A percentile compares a stretch with the other conserved stretches of the same genome.
phyloP scores from a whole-genome alignment of 2,888 invertebrate genomes.

The Smittia sp. region DNA sequence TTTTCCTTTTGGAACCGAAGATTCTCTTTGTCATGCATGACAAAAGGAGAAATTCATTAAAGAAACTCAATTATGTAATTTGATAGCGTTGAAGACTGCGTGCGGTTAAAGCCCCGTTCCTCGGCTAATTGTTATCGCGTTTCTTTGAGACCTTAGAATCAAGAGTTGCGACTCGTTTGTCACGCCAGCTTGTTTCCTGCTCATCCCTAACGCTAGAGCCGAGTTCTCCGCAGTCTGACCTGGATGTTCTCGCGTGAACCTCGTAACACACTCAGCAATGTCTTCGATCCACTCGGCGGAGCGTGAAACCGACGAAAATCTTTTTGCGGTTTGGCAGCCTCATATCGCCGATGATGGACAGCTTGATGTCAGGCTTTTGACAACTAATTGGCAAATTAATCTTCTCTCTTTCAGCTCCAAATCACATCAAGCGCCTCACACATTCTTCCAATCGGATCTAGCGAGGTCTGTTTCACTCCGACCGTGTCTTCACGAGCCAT shows the following conservation, averaged over 20 bases:
- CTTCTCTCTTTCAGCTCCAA: neutral
- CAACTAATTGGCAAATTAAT: constrained; percentile 6
- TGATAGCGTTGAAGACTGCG: constrained; percentile 9
- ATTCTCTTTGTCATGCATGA: neutral
- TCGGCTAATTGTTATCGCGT: neutral
- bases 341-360: neutral
- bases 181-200: neutral
- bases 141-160: neutral
- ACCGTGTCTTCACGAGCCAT: neutral
- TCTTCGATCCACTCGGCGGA: neutral
- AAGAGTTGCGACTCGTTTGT: too few relatives aligned
- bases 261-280: neutral
- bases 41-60: constrained; percentile 1
- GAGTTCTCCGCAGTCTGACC: neutral
- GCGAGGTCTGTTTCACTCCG: neutral
- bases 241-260: too few relatives aligned
- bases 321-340: neutral
- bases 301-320: neutral
- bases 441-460: neutral
- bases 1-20: neutral
- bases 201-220: neutral
- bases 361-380: constrained; percentile 5
- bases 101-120: constrained; percentile 4
- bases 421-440: neutral
- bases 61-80: constrained; percentile 23